These are phyloP conservation scores for Helicolenus hilgendorfi DNA, from an alignment of 2,797 vertebrate species.

Conservation along the genomic window DNA sequence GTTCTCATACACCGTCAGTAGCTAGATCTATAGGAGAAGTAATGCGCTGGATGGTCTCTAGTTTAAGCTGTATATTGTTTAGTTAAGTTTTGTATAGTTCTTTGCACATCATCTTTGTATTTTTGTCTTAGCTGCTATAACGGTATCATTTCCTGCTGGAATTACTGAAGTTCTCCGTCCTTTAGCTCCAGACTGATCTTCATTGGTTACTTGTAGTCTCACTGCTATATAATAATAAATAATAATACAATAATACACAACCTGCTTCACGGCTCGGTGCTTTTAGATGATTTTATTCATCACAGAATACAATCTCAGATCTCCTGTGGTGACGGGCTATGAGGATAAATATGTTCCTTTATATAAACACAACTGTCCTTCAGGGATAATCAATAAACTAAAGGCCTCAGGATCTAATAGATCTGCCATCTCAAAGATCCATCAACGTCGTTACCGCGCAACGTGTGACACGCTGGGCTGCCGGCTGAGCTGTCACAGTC, in stretches of 20 bases:
- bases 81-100: no score
- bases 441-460: constrained; percentile 11
- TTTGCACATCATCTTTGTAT: background rate
- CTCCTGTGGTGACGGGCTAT: background rate
- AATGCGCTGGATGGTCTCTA: no score
- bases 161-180: background rate
- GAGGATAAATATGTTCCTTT: background rate
- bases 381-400: background rate
- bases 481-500: constrained; percentile 44
- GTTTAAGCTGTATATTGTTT: no score
- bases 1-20: no score
- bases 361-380: background rate
- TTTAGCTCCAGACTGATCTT: background rate
- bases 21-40: no score
- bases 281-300: background rate
- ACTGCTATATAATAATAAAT: no score
- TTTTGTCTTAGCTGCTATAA: background rate
- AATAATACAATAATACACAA: background rate
- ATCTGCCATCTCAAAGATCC: constrained; percentile 8
- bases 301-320: background rate
- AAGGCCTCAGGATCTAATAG: background rate
- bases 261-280: background rate
- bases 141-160: background rate
- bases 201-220: background rate
- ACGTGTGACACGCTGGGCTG: constrained; percentile 3